phyloP scores from a whole-genome alignment of 2,797 vertebrate species.

The Botia almorhae region DNA sequence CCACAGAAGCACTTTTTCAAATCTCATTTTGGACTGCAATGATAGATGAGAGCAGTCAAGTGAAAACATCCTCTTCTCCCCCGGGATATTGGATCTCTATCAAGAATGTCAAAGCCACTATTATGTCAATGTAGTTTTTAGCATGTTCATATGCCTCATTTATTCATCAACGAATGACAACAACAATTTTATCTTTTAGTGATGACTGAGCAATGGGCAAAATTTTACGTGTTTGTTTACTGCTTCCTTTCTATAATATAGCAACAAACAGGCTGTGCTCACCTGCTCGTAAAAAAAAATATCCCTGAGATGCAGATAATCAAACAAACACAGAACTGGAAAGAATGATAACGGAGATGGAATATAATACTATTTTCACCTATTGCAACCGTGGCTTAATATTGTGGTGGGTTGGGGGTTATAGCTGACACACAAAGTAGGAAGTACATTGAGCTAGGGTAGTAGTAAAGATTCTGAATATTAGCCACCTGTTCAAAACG shows the following conservation, averaged over 20 bases:
- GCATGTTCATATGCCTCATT: constrained; percentile 21
- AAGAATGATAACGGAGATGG: constrained; percentile 17
- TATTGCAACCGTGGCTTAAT: constrained; percentile 27
- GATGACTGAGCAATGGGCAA: constrained; percentile 7
- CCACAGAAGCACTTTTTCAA: constrained; percentile 23
- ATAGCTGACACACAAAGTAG: constrained; percentile 26
- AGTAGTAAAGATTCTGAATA: constrained; percentile 21
- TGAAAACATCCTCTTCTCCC: constrained; percentile 55
- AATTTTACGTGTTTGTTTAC: constrained; percentile 7
- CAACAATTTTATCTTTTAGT: constrained; percentile 16
- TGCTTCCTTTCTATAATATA: background rate
- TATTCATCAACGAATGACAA: constrained; percentile 43
- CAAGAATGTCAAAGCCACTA: constrained; percentile 57
- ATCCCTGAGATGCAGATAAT: constrained; percentile 51
- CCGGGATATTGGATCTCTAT: constrained; percentile 51
- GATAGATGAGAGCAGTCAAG: constrained; percentile 62
- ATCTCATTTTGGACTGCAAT: constrained; percentile 54
- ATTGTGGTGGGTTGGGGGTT: constrained; percentile 11
- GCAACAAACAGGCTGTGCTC: background rate
- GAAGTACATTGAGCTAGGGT: constrained; percentile 24
- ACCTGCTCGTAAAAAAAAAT: background rate
- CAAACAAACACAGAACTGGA: constrained; percentile 11
- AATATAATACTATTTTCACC: constrained; percentile 35
- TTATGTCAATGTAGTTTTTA: constrained; percentile 57
- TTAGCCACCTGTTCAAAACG: constrained; percentile 20